These are phyloP conservation scores for Ariolimax columbianus DNA, from an alignment of 2,888 invertebrate species.

Conservation along the genomic window DNA sequence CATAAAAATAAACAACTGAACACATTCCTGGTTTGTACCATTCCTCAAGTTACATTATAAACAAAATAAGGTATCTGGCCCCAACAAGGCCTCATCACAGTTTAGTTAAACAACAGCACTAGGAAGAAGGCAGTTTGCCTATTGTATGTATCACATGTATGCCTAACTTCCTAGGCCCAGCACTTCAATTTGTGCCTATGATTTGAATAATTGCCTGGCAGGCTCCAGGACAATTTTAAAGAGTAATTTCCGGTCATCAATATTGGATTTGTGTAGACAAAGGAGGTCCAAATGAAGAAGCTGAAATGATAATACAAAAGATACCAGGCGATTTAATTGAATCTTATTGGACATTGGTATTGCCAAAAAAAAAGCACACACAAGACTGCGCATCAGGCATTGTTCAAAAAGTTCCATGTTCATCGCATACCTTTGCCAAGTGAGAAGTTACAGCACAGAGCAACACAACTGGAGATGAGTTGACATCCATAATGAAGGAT, in stretches of 20 bases:
- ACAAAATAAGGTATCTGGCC: neutral
- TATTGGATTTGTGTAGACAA: neutral
- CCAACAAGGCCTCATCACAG: slow-evolving; percentile 10
- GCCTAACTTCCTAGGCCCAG: neutral
- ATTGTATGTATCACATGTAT: neutral
- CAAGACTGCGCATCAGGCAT: no score
- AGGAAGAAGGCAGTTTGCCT: neutral
- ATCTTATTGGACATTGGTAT: no score
- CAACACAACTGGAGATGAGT: no score
- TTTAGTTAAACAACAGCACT: neutral
- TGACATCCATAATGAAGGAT: no score
- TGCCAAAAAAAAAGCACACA: no score
- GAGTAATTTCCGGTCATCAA: no score
- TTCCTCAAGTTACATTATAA: neutral
- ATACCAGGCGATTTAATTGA: no score
- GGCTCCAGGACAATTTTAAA: neutral
- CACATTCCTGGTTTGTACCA: neutral
- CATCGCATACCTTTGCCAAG: no score
- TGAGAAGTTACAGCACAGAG: no score
- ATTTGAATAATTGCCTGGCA: neutral
- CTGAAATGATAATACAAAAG: no score
- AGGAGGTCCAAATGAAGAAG: no score
- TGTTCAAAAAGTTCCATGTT: no score
- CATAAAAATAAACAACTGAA: neutral
- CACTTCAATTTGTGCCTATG: neutral